These are phyloP conservation scores for Fabriciana adippe DNA, from an alignment of 2,888 invertebrate species.

Conservation along the genomic window DNA sequence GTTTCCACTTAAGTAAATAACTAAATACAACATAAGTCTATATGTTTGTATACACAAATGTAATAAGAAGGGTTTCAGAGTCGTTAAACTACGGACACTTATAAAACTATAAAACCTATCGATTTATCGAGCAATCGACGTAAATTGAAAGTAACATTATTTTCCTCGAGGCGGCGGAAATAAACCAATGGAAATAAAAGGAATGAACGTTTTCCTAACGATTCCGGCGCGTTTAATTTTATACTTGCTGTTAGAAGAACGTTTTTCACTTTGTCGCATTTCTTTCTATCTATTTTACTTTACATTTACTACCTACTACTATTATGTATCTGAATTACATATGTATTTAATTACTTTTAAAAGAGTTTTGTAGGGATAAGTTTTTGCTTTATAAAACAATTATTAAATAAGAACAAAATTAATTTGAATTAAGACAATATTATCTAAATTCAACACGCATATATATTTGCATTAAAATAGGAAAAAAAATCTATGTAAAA, in stretches of 20 bases:
- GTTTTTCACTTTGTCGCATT: slow-evolving; percentile 1
- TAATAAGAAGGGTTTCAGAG: too few relatives aligned
- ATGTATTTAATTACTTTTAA: neutral
- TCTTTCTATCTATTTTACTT: slow-evolving; percentile 4
- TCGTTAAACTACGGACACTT: too few relatives aligned
- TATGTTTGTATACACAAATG: too few relatives aligned
- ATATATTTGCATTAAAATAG: too few relatives aligned
- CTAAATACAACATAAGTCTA: too few relatives aligned
- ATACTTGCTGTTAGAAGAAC: slow-evolving; percentile 16
- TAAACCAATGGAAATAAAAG: slow-evolving; percentile 34
- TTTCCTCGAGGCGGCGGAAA: slow-evolving; percentile 29
- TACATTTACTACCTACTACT: neutral
- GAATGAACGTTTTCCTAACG: slow-evolving; percentile 28
- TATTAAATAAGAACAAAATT: too few relatives aligned
- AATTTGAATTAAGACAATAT: too few relatives aligned
- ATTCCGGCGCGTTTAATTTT: slow-evolving; percentile 37
- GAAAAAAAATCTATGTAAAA: too few relatives aligned
- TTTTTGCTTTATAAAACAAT: too few relatives aligned
- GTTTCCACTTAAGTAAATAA: too few relatives aligned
- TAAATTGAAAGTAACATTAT: slow-evolving; percentile 27
- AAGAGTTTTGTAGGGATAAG: neutral
- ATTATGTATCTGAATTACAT: too few relatives aligned
- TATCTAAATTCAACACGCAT: too few relatives aligned
- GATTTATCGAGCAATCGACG: slow-evolving; percentile 15
- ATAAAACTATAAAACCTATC: neutral